Conservation (phyloP, 1,140 invertebrate species). For the Patella vulgata region DNA sequence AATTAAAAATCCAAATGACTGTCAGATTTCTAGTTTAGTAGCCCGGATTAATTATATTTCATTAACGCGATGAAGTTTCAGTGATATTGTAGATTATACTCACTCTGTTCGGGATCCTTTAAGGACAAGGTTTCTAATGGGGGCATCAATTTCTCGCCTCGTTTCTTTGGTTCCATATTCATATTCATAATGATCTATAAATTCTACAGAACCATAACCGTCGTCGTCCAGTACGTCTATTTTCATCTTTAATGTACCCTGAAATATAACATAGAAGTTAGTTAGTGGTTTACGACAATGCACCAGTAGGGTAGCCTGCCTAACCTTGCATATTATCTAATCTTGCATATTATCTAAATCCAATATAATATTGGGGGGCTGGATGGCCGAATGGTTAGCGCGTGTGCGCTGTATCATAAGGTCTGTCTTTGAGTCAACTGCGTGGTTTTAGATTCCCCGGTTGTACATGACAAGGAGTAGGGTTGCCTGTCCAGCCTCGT, state of each 20-base stretch:
- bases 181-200: constrained; percentile 46
- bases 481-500: too few species aligned
- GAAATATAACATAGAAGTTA: neutral
- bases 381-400: too few species aligned
- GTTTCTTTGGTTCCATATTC: constrained; percentile 30
- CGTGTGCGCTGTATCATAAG: too few species aligned
- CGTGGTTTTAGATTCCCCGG: too few species aligned
- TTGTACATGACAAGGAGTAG: too few species aligned
- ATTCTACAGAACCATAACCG: constrained; percentile 23
- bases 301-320: neutral
- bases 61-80: too few species aligned
- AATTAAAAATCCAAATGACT: too few species aligned
- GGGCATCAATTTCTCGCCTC: constrained; percentile 33
- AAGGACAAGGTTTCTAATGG: constrained; percentile 26
- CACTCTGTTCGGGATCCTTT: constrained; percentile 37
- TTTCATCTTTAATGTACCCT: constrained; percentile 48
- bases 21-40: too few species aligned
- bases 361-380: too few species aligned
- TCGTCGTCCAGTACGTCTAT: constrained; percentile 41
- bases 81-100: too few species aligned
- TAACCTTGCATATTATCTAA: neutral
- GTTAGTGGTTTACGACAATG: neutral
- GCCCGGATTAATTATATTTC: too few species aligned
- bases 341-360: neutral
- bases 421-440: too few species aligned